A percentile compares a stretch with the other conserved stretches of the same genome.
Evolutionary conservation across 2,113 vertebrate species (phyloP).

Genomic region (Coracopsis vasa): DNA sequence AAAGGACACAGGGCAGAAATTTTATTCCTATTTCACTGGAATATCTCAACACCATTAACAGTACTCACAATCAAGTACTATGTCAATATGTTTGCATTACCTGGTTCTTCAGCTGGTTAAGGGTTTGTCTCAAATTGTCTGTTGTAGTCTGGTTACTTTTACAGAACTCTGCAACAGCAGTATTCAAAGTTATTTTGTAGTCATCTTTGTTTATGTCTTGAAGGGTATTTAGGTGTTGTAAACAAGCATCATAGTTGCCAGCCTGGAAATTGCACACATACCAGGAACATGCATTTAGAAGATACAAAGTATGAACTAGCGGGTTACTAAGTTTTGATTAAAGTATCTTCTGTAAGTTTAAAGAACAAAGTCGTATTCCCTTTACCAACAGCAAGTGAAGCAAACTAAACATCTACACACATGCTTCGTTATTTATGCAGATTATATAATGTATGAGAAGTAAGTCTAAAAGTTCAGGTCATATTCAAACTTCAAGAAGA

Average conservation of each 20-base stretch:
- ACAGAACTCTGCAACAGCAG: conserved; percentile 92
- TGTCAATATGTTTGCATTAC: conserved; percentile 51
- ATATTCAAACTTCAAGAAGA: background rate
- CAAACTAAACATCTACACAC: background rate
- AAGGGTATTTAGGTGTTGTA: conserved; percentile 86
- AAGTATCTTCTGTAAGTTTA: background rate
- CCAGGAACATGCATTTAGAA: conserved; percentile 1
- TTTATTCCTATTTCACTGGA: background rate
- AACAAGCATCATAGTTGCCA: conserved; percentile 88
- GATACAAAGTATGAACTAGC: background rate
- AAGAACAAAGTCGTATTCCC: background rate
- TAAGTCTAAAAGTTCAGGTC: background rate
- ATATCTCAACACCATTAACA: background rate
- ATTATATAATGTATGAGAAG: background rate
- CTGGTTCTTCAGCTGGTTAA: conserved; percentile 92
- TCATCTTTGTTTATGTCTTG: conserved; percentile 97
- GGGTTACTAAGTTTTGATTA: background rate
- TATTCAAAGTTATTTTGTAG: conserved; percentile 96
- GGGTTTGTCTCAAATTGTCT: conserved; percentile 88
- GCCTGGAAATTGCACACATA: conserved; percentile 75
- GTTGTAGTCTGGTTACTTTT: conserved; percentile 92
- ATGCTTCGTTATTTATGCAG: background rate
- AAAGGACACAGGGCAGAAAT: background rate
- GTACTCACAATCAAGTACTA: background rate
- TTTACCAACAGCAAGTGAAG: background rate